Percentiles rank a stretch among this genome's conserved stretches.
These are phyloP conservation scores for Panurus biarmicus DNA, from an alignment of 2,113 vertebrate genomes.

Conservation along the genomic window DNA sequence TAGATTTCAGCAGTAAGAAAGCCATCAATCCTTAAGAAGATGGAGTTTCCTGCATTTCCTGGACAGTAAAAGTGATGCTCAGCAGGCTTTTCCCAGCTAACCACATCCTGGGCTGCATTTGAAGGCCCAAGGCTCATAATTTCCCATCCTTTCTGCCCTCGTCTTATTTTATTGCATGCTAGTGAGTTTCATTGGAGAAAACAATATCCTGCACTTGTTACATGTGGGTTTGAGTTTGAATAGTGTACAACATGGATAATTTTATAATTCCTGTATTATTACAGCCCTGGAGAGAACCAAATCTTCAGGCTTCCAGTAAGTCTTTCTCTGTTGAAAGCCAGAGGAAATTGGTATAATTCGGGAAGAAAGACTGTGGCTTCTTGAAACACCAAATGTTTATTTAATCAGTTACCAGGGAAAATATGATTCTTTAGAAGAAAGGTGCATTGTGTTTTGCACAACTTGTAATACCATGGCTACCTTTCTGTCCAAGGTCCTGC, in stretches of 20 bases:
- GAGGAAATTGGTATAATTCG: not conserved
- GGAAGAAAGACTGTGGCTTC: not conserved
- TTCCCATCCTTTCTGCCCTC: not conserved
- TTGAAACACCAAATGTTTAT: slow-evolving; percentile 11
- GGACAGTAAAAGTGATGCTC: not conserved
- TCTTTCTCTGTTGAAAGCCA: not conserved
- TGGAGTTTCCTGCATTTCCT: not conserved
- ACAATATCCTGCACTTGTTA: not conserved
- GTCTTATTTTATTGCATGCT: not conserved
- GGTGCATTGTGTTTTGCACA: not conserved
- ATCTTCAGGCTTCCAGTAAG: not conserved
- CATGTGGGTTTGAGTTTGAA: not conserved
- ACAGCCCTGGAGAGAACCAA: not conserved
- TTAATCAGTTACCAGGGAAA: slow-evolving; percentile 1
- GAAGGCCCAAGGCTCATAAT: not conserved
- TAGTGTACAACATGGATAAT: not conserved
- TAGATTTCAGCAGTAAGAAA: not conserved
- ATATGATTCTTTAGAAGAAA: not conserved
- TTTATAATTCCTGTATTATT: not conserved
- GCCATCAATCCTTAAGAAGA: not conserved
- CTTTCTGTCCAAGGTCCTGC: not conserved
- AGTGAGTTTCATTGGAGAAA: not conserved
- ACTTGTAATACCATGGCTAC: not conserved
- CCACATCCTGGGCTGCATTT: not conserved
- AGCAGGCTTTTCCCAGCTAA: not conserved